phyloP scores from a whole-genome alignment of 2,797 vertebrate genomes.

The Limnodromus scolopaceus region DNA sequence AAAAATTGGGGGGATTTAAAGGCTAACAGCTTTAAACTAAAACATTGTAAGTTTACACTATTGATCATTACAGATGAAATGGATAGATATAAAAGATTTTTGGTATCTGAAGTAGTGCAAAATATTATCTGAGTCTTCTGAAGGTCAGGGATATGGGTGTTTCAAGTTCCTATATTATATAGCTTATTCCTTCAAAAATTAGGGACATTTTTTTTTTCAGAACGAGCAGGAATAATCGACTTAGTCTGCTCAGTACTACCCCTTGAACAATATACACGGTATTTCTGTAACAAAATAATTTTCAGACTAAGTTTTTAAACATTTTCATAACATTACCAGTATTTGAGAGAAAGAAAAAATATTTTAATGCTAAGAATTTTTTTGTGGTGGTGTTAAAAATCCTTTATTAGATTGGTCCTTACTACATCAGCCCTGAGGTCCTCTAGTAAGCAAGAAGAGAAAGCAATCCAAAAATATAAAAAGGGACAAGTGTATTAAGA shows the following conservation, averaged over 20 bases:
- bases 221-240: neutral
- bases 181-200: neutral
- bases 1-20: constrained; percentile 29
- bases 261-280: neutral
- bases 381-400: neutral
- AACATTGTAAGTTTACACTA: neutral
- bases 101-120: neutral
- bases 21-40: neutral
- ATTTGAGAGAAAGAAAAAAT: neutral
- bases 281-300: neutral
- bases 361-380: neutral
- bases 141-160: neutral
- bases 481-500: neutral
- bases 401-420: neutral
- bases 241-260: neutral
- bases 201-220: neutral
- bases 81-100: neutral
- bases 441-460: neutral
- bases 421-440: neutral
- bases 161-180: neutral
- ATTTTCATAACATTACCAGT: neutral
- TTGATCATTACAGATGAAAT: neutral
- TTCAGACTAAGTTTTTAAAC: neutral
- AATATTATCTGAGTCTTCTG: neutral
- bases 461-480: neutral